Conservation (phyloP, 1,140 invertebrate species). For the Potamilus streckersoni region DNA sequence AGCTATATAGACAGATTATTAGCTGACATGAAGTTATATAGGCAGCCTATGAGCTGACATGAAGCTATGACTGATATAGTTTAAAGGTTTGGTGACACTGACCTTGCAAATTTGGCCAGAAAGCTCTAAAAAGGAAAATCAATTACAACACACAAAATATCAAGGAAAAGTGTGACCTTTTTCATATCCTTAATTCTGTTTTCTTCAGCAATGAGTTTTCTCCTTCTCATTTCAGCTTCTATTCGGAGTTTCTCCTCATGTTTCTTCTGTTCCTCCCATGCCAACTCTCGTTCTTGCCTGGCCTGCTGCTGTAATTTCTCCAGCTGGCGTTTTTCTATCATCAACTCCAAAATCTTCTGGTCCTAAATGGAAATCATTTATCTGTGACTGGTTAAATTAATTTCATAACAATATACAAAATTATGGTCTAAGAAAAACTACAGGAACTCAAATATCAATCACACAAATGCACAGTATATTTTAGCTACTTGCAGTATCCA, state of each 20-base stretch:
- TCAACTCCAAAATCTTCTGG: constrained; percentile 27
- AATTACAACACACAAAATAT: neutral
- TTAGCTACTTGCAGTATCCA: no score
- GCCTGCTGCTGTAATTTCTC: constrained; percentile 15
- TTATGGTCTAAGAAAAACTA: no score
- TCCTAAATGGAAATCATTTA: constrained; percentile 6
- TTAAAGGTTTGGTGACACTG: no score
- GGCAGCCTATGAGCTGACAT: no score
- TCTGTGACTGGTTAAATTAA: no score
- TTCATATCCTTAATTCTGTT: constrained; percentile 22
- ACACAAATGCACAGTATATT: no score
- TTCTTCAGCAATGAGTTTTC: constrained; percentile 21
- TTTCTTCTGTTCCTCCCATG: constrained; percentile 31
- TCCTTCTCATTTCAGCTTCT: constrained; percentile 21
- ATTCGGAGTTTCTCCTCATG: constrained; percentile 21
- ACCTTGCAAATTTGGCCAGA: no score
- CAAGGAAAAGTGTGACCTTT: constrained; percentile 5
- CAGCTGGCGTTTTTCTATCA: constrained; percentile 17
- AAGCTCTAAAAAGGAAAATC: neutral
- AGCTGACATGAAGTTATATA: no score
- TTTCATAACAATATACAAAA: no score
- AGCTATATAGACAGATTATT: no score
- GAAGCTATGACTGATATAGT: no score
- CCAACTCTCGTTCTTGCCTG: constrained; percentile 17
- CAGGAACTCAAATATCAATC: no score